These are phyloP conservation scores for Bombus consobrinus DNA, from an alignment of 1,140 invertebrate species.

Conservation along the genomic window DNA sequence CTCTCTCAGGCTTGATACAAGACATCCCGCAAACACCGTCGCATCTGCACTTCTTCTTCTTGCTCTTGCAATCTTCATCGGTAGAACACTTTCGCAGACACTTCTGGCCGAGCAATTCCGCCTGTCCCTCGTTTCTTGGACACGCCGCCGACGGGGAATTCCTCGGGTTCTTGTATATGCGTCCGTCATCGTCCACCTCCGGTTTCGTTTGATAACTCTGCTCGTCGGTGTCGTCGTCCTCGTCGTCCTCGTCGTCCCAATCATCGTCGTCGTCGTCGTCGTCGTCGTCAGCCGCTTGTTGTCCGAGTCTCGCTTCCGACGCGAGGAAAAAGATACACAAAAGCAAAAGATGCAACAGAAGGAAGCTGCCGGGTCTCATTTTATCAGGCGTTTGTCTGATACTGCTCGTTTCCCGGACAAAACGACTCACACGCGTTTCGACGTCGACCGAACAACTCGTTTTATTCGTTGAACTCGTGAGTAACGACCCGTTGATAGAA, in stretches of 20 bases:
- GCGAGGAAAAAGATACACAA: slow-evolving; percentile 68
- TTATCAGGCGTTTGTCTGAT: slow-evolving; percentile 21
- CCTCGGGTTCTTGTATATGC: slow-evolving; percentile 93
- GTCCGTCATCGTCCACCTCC: slow-evolving; percentile 88
- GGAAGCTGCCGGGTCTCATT: slow-evolving; percentile 74
- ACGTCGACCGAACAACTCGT: too few relatives aligned
- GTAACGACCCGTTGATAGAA: too few relatives aligned
- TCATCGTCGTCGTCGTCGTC: slow-evolving; percentile 80
- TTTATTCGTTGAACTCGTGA: too few relatives aligned
- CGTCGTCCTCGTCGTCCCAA: slow-evolving; percentile 83
- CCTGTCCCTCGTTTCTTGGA: slow-evolving; percentile 91
- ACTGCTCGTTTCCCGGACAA: not conserved
- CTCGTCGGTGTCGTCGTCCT: slow-evolving; percentile 84
- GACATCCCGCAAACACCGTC: slow-evolving; percentile 98
- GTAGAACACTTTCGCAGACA: slow-evolving; percentile 96
- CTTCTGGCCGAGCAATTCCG: slow-evolving; percentile 87
- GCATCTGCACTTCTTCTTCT: slow-evolving; percentile 97
- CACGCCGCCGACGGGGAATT: slow-evolving; percentile 93
- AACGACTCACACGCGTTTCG: too few relatives aligned
- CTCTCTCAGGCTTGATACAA: slow-evolving; percentile 97
- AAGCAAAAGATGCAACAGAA: slow-evolving; percentile 71
- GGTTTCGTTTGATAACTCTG: slow-evolving; percentile 83
- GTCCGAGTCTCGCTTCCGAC: slow-evolving; percentile 76
- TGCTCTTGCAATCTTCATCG: slow-evolving; percentile 97
- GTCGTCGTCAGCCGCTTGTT: slow-evolving; percentile 77